Evolutionary conservation across 2,113 vertebrate genomes (phyloP).

Genomic region (Mesembrinibis cayennensis): DNA sequence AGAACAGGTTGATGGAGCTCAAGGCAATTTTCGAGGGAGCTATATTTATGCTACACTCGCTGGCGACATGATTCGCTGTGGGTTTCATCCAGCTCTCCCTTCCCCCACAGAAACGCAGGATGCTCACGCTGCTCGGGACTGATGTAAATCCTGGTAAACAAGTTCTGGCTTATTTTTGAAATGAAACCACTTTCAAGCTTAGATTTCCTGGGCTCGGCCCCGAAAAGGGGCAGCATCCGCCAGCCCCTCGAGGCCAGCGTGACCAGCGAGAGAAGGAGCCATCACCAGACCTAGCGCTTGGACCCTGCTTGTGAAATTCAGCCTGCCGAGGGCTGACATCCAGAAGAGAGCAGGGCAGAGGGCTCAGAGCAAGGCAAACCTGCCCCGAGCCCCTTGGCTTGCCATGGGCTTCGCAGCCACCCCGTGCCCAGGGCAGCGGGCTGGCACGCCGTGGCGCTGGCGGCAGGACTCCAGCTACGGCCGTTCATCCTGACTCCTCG

Average conservation of each 20-base stretch:
- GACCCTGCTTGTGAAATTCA: background rate
- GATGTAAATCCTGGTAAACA: constrained; percentile 15
- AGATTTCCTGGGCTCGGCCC: background rate
- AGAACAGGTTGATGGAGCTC: background rate
- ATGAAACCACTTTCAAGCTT: background rate
- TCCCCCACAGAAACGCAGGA: background rate
- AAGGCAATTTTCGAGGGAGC: background rate
- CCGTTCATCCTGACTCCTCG: accelerated
- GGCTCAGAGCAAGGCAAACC: background rate
- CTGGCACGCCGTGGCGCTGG: background rate
- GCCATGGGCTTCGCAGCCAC: accelerated
- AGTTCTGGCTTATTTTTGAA: background rate
- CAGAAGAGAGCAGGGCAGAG: background rate
- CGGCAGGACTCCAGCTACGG: background rate
- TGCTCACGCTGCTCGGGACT: background rate
- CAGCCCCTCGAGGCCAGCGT: accelerated
- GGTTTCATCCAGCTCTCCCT: constrained; percentile 36
- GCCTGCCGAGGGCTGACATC: background rate
- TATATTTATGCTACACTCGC: background rate
- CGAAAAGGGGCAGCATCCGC: accelerated
- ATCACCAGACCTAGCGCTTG: accelerated
- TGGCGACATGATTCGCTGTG: background rate
- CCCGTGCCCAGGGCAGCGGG: accelerated
- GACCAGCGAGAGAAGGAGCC: background rate
- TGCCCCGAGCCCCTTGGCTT: background rate